A percentile compares a stretch with the other conserved stretches of the same genome.
Evolutionary conservation across 2,888 invertebrate genomes (phyloP).

Genomic region (Apamea monoglypha): DNA sequence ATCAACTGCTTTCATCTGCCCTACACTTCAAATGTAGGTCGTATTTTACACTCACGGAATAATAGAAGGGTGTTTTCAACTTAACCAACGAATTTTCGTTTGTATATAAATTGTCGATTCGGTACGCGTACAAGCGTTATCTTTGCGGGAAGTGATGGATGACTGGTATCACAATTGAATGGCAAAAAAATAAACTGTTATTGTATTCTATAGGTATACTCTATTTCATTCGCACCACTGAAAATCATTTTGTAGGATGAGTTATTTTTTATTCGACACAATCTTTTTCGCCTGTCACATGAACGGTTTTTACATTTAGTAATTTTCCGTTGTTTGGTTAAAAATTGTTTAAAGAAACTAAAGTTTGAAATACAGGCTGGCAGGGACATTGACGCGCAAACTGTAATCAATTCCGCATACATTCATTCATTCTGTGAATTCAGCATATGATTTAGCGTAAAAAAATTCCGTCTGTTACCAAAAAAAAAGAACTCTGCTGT

Average conservation of each 20-base stretch:
- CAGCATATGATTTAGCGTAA: not conserved
- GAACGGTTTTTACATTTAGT: not conserved
- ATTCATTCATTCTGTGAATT: too few species aligned
- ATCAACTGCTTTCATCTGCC: not conserved
- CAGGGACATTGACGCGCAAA: too few species aligned
- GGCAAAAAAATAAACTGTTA: slow-evolving; percentile 30
- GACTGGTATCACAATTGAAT: slow-evolving; percentile 36
- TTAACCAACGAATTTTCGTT: slow-evolving; percentile 25
- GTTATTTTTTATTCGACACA: not conserved
- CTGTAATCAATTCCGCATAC: too few species aligned
- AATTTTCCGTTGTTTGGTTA: not conserved
- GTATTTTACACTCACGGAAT: not conserved
- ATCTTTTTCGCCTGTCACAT: not conserved
- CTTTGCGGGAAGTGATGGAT: slow-evolving; percentile 29
- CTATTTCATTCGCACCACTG: not conserved
- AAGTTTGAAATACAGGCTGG: too few species aligned
- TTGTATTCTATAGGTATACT: not conserved
- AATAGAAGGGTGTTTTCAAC: slow-evolving; percentile 19
- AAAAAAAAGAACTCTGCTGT: too few species aligned
- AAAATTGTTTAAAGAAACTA: not conserved
- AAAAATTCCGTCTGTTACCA: too few species aligned
- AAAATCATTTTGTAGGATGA: not conserved
- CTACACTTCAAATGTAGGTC: not conserved
- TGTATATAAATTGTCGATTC: slow-evolving; percentile 25
- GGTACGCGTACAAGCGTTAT: slow-evolving; percentile 16